Evolutionary conservation across 1,140 invertebrate genomes (phyloP), one percentile per base, ranked within the genome.

Genomic region (Caenorhabditis latens): DNA sequence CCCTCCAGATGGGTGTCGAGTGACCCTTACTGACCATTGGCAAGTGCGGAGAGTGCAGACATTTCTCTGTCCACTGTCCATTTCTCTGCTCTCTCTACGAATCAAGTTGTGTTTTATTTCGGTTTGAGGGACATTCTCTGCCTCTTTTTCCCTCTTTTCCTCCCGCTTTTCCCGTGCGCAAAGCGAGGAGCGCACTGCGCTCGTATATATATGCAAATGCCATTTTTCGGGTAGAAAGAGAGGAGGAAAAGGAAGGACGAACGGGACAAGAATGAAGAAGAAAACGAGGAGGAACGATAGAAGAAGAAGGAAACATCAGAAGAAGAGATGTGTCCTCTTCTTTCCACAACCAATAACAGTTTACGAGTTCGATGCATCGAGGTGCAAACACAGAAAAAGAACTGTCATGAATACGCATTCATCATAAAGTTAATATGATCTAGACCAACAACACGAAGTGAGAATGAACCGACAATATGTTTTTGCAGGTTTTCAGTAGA

Each of bases 121-220:
- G 32, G 32, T 32, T 32, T 32, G 32, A 65, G 11, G 63, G 63
- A 65, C 63, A 40, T 2, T 58, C 57, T 58, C 16, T n/a, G 19
- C n/a, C 16, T 58, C 57, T 21, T 21, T n/a, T 2, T 16, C 46
- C 46, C 67, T 46, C 67, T 53, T 9, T 53, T 14, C 24, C 46
- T 50, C 71, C 53, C 43, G 14, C 21, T 50, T 7, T 50, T 19
- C 43, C 13, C 14, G 46, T 50, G 71, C 46, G 71, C 43, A 63
- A 63, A 63, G 55, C 55, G 55, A 58, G 55, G 55, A 58, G 40
- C 21, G 46, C 71, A 50, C 8, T 79, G 65, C 71, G 71, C 46
- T 50, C n/a, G n/a, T 79, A 79, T 79, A 79, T 79, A 79, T 79
- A 79, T 79, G 71, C 46, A 79, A 79, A 79, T 79, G 71, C 71